These are phyloP conservation scores for Acrocephalus arundinaceus DNA, from an alignment of 2,113 vertebrate species.

Conservation along the genomic window DNA sequence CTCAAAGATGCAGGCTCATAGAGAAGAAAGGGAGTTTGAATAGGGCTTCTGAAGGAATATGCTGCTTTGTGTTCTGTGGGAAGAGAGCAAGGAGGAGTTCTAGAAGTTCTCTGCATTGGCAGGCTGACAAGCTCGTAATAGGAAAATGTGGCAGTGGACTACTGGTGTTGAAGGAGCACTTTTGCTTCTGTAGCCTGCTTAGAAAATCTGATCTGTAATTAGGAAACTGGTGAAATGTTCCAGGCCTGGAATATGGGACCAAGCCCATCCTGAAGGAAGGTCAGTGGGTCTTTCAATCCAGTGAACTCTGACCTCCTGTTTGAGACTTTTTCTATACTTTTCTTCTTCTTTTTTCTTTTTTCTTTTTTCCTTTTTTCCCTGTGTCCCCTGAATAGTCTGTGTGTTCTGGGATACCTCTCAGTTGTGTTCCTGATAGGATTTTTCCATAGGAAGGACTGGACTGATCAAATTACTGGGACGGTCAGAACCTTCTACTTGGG, in stretches of 20 bases:
- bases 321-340: not conserved
- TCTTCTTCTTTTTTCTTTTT: rapidly evolving
- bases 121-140: not conserved
- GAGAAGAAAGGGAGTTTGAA: conserved; percentile 30
- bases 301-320: conserved; percentile 40
- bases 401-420: not conserved
- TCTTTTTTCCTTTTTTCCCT: rapidly evolving
- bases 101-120: conserved; percentile 36
- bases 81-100: conserved; percentile 45
- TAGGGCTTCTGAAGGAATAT: conserved; percentile 45
- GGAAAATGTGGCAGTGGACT: conserved; percentile 32
- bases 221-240: conserved; percentile 41
- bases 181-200: not conserved
- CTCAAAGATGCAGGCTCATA: conserved; percentile 22
- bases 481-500: not conserved
- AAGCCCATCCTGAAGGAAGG: conserved; percentile 44
- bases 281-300: conserved; percentile 9
- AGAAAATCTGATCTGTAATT: conserved; percentile 36
- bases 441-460: not conserved
- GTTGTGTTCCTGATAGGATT: not conserved
- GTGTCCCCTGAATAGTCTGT: not conserved
- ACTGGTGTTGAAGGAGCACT: conserved; percentile 38
- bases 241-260: conserved; percentile 29
- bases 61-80: conserved; percentile 21
- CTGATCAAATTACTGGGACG: not conserved